Conservation (phyloP, 1,140 invertebrate species). For the Drosophila bifasciata region DNA sequence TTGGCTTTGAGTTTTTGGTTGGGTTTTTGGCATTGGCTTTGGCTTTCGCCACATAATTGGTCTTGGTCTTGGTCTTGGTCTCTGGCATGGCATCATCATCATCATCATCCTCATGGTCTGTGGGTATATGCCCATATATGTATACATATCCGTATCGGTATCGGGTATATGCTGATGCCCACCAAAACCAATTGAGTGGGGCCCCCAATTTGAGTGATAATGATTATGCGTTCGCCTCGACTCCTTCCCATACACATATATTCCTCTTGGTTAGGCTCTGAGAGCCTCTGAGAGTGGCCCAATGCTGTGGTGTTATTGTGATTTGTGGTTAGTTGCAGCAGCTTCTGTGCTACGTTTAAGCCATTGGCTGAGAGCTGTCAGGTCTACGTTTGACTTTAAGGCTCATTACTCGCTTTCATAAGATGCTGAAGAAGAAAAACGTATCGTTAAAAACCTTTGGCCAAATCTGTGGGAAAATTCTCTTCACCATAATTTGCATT, state of each 20-base stretch:
- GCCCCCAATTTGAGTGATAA: conserved; percentile 77
- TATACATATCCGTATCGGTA: conserved; percentile 3
- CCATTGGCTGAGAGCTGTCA: conserved; percentile 72
- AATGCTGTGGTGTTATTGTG: conserved; percentile 59
- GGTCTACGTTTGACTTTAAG: conserved; percentile 78
- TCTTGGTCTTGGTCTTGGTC: conserved; percentile 21
- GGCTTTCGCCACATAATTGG: conserved; percentile 75
- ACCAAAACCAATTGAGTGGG: conserved; percentile 53
- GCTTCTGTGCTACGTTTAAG: conserved; percentile 79
- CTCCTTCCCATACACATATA: conserved; percentile 58
- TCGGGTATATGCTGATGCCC: conserved; percentile 15
- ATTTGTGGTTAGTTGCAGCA: conserved; percentile 80
- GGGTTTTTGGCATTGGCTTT: conserved; percentile 42
- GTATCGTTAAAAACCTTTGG: conserved; percentile 68
- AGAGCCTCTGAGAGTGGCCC: too few relatives aligned
- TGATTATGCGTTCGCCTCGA: conserved; percentile 74
- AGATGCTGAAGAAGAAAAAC: conserved; percentile 39
- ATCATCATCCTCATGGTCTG: not conserved
- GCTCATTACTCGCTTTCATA: conserved; percentile 67
- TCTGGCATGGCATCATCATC: conserved; percentile 4
- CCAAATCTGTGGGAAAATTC: conserved; percentile 75
- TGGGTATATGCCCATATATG: conserved; percentile 14
- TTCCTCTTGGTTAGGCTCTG: too few relatives aligned
- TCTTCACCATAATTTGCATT: conserved; percentile 75
- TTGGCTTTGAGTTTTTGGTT: conserved; percentile 22